Evolutionary conservation across 2,888 invertebrate species (phyloP), one percentile per base, ranked within the genome.

Genomic region (Chymomyza fuscimana): DNA sequence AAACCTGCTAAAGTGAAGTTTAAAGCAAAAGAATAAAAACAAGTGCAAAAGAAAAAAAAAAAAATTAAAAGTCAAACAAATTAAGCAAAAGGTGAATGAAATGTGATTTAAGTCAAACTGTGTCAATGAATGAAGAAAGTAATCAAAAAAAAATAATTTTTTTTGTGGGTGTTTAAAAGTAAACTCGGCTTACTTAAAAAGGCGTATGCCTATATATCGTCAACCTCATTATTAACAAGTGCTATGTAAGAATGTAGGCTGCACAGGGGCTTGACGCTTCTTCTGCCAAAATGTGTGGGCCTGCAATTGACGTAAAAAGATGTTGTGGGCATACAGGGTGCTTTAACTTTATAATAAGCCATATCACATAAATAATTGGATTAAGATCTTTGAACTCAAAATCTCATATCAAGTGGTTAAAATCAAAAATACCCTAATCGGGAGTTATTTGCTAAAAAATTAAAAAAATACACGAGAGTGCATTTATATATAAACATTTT

Each of bases 71-170:
- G 16, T 54, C 40, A 46, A 46, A 46, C 40, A 46, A 46, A 46
- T 46, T 46, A 46, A 46, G 40, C 40, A 12, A 65, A 86, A 86
- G 83, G 83, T 83, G 86, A 83, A 84, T 82, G 79, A 76, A 70
- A 70, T 67, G 69, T 61, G 65, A 66, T 5, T 71, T 71, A 63
- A 72, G 81, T 77, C 66, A 63, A 76, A 80, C 69, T 84, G 79
- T 86, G 83, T 84, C 83, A 86, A 71, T 76, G 64, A 51, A 15
- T 54, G 79, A 80, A 84, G 82, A 82, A 86, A 83, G 82, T 72
- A 50, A 32, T 32, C 32, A 32, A 19, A 50, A 22, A 52, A 52
- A 6, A 46, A 12, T 46, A 12, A 6, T 4, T 46, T 59, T 4
- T 36, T 25, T 36, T 19, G 71, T 69, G 64, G 64, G 64, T 54